phyloP scores from a whole-genome alignment of 2,888 invertebrate species.

The Agrenia bidenticulata region DNA sequence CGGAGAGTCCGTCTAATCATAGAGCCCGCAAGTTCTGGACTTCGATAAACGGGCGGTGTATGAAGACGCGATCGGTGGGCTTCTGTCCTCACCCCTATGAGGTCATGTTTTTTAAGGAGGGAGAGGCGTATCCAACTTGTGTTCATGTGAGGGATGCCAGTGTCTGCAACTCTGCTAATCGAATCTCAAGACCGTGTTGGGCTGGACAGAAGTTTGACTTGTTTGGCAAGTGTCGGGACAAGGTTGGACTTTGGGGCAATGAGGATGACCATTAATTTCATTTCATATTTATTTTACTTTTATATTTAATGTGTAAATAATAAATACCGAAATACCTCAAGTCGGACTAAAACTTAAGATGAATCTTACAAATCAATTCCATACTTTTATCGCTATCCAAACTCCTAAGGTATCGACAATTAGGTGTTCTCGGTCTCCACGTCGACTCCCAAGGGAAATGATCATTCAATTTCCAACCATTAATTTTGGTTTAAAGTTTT shows the following conservation, averaged over 20 bases:
- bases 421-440: too few relatives aligned
- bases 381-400: too few relatives aligned
- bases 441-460: too few relatives aligned
- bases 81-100: conserved; percentile 43
- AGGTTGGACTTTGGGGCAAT: conserved; percentile 44
- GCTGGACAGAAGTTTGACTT: conserved; percentile 43
- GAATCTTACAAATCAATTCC: too few relatives aligned
- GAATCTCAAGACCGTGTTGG: conserved; percentile 43
- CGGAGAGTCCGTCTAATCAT: conserved; percentile 40
- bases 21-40: conserved; percentile 46
- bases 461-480: too few relatives aligned
- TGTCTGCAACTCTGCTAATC: conserved; percentile 31
- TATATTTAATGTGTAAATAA: too few relatives aligned
- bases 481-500: too few relatives aligned
- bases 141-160: conserved; percentile 29
- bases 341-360: too few relatives aligned
- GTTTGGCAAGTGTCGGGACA: conserved; percentile 38
- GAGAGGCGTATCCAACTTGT: conserved; percentile 40
- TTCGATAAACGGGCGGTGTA: conserved; percentile 43
- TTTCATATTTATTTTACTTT: too few relatives aligned
- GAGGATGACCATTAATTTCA: too few relatives aligned
- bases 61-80: conserved; percentile 45
- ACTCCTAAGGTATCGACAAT: too few relatives aligned
- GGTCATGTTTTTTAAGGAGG: conserved; percentile 43
- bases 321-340: too few relatives aligned